Conservation (phyloP, 2,797 vertebrate species). For the Scarus forsteni region DNA sequence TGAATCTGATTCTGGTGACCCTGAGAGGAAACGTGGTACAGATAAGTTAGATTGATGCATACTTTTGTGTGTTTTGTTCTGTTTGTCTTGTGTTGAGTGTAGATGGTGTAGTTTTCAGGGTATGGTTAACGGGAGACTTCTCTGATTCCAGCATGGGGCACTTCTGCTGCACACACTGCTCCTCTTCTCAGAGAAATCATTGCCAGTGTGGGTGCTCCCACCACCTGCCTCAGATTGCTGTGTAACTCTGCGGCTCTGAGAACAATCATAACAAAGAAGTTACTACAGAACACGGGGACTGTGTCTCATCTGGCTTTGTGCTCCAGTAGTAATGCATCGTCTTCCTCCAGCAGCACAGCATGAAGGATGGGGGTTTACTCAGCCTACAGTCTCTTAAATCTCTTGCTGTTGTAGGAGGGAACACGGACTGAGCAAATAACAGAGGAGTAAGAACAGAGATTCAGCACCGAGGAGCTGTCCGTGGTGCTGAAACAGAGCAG, state of each 20-base stretch:
- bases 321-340: slow-evolving; percentile 37
- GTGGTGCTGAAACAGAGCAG: slow-evolving; percentile 33
- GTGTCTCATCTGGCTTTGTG: slow-evolving; percentile 49
- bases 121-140: slow-evolving; percentile 26
- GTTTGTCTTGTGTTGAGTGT: slow-evolving; percentile 18
- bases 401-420: slow-evolving; percentile 15
- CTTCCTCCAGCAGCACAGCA: slow-evolving; percentile 25
- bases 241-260: slow-evolving; percentile 20
- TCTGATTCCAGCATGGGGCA: slow-evolving; percentile 22
- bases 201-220: slow-evolving; percentile 41
- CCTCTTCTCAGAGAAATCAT: slow-evolving; percentile 66
- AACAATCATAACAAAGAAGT: slow-evolving; percentile 48
- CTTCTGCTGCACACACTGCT: slow-evolving; percentile 15
- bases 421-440: slow-evolving; percentile 14
- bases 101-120: slow-evolving; percentile 11
- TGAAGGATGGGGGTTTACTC: slow-evolving; percentile 34
- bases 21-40: no score
- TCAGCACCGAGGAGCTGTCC: slow-evolving; percentile 16
- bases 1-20: no score
- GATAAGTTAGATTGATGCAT: not conserved
- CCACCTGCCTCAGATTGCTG: slow-evolving; percentile 32
- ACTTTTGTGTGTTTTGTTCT: not conserved
- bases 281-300: slow-evolving; percentile 32
- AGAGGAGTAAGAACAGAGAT: slow-evolving; percentile 7
- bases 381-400: slow-evolving; percentile 26